Evolutionary conservation across 1,140 invertebrate species (phyloP).

Genomic region (Portunus trituberculatus): DNA sequence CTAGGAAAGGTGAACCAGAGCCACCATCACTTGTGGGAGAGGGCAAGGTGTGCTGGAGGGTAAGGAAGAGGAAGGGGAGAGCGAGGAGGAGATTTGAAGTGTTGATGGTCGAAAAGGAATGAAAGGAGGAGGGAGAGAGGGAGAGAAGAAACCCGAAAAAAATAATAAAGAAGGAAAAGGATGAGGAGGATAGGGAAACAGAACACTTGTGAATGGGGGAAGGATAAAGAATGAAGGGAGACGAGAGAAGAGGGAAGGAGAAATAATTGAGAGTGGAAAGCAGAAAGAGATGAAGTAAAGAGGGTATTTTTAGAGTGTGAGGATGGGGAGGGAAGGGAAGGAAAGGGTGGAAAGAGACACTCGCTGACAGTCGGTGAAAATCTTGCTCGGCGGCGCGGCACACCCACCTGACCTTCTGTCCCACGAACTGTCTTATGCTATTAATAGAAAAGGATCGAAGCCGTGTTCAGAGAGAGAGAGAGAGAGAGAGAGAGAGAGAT

Average conservation of each 20-base stretch:
- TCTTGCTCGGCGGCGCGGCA: not conserved
- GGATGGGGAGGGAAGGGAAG: not conserved
- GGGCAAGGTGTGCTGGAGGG: not conserved
- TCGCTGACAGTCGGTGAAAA: not conserved
- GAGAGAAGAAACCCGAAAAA: not conserved
- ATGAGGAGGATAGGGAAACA: not conserved
- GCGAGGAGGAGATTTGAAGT: constrained; percentile 2
- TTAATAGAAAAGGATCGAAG: not conserved
- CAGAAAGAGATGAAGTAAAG: not conserved
- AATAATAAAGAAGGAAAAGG: not conserved
- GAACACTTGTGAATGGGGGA: not conserved
- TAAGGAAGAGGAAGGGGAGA: not conserved
- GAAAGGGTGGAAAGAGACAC: not conserved
- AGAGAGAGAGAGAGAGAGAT: not conserved
- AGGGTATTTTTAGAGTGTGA: not conserved
- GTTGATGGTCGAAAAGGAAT: not conserved
- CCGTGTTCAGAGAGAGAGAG: not conserved
- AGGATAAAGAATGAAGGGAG: not conserved
- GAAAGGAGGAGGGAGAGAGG: too few species aligned
- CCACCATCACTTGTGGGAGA: too few species aligned
- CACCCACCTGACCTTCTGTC: not conserved
- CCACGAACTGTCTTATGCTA: not conserved
- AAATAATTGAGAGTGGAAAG: not conserved
- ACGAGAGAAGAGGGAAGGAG: not conserved
- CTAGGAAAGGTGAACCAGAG: too few species aligned